These are phyloP conservation scores for Galbula dea DNA, from an alignment of 2,113 vertebrate species.

Conservation along the genomic window DNA sequence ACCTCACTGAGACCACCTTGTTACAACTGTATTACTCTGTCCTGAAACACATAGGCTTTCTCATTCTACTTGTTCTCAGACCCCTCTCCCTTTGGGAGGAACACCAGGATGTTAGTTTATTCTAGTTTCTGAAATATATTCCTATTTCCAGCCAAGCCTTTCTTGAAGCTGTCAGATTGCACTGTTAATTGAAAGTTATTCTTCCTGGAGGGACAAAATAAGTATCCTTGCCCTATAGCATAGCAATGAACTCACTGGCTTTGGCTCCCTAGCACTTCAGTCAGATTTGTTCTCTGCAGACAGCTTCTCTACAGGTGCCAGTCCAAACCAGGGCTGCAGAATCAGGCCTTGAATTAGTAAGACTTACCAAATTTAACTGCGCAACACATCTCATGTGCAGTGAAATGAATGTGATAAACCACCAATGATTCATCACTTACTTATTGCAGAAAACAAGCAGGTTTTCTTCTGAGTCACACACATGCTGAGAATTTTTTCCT, in stretches of 20 bases:
- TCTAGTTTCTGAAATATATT: slow-evolving; percentile 29
- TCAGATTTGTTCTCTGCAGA: not conserved
- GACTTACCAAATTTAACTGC: slow-evolving; percentile 5
- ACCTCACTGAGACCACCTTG: not conserved
- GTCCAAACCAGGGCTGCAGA: not conserved
- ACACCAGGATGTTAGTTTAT: not conserved
- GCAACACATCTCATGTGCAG: not conserved
- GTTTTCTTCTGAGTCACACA: slow-evolving; percentile 47
- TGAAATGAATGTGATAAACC: slow-evolving; percentile 47
- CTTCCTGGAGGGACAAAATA: not conserved
- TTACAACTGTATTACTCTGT: not conserved
- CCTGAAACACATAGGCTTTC: not conserved
- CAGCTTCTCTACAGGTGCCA: not conserved
- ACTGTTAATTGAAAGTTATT: not conserved
- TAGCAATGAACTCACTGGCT: not conserved
- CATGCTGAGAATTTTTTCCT: slow-evolving; percentile 1
- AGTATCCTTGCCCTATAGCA: not conserved
- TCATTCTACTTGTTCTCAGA: slow-evolving; percentile 3
- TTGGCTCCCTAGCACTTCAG: not conserved
- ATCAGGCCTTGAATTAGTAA: not conserved
- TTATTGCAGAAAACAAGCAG: slow-evolving; percentile 40
- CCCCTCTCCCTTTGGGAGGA: slow-evolving; percentile 8
- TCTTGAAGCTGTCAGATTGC: not conserved
- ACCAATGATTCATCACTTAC: slow-evolving; percentile 22
- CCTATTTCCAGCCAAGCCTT: not conserved